Evolutionary conservation across 1,140 invertebrate species (phyloP), one percentile per base, ranked within the genome.

Genomic region (Drosophila sproati): DNA sequence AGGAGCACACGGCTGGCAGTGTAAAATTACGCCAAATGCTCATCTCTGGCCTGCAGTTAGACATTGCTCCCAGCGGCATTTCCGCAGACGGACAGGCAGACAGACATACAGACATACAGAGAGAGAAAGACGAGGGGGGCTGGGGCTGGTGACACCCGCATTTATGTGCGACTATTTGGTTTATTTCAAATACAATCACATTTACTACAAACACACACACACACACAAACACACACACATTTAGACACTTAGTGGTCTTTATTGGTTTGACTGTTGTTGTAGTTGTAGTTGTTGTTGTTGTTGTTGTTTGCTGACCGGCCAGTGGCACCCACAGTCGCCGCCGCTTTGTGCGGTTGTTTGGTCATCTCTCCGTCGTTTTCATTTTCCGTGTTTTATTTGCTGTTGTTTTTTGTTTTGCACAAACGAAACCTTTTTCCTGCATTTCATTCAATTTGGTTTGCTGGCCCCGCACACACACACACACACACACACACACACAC

Each of bases 101-200:
- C 20, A 1, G 20, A 20, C 20, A 20, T 0, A 20, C 20, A 20
- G 20, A 20, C 20, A 20, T 20, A n/a, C 3, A n/a, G 34, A 55
- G 1, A 34, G 32, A 12, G 31, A n/a, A 8, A 34, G 57, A 12
- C 37, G 37, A 56, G 39, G 37, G 60, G 77, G 62, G 34, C 74
- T 54, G 66, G 63, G 66, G 73, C 60, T 78, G 77, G 73, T 54
- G 77, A 78, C 83, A 88, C 85, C 83, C 85, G 85, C 83, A 88
- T 88, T 89, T 88, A 89, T 89, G 83, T 88, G 85, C 77, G 83
- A 88, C 85, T 88, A 83, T 88, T 88, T 89, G 83, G 80, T 88
- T 88, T 89, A 88, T 89, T 89, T 89, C 80, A 88, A 88, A 88
- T 83, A 80, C 76, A 83, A 89, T 88, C 82, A 82, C 83, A 86